A percentile compares a stretch with the other conserved stretches of the same genome.
Evolutionary conservation across 2,888 invertebrate species (phyloP).

Genomic region (Tachina fera): DNA sequence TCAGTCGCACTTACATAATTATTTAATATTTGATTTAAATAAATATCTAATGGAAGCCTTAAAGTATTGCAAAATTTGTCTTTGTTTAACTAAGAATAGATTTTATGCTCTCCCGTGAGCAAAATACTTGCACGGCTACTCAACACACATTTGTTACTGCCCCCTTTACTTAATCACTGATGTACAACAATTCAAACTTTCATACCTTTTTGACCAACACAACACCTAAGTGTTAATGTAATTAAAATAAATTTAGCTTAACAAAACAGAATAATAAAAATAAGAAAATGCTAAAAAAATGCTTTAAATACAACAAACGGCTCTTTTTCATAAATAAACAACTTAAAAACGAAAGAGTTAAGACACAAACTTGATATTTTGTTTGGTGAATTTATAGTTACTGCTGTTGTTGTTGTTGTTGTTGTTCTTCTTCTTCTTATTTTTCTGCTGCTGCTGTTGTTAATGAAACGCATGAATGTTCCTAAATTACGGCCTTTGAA

Average conservation of each 20-base stretch:
- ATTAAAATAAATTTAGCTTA: slow-evolving; percentile 71
- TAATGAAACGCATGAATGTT: slow-evolving; percentile 64
- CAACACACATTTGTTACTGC: background rate
- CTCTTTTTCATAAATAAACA: slow-evolving; percentile 58
- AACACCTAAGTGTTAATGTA: slow-evolving; percentile 66
- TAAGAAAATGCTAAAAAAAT: slow-evolving; percentile 28
- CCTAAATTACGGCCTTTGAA: slow-evolving; percentile 64
- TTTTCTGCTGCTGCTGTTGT: slow-evolving; percentile 2
- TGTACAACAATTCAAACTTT: slow-evolving; percentile 2
- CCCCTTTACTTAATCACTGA: background rate
- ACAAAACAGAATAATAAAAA: background rate
- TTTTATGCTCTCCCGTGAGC: too few relatives aligned
- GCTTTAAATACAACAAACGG: slow-evolving; percentile 14
- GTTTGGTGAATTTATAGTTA: slow-evolving; percentile 25
- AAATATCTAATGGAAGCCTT: too few relatives aligned
- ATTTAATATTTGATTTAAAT: too few relatives aligned
- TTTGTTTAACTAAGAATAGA: too few relatives aligned
- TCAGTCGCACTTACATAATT: too few relatives aligned
- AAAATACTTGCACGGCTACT: background rate
- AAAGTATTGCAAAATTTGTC: too few relatives aligned
- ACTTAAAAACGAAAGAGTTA: slow-evolving; percentile 65
- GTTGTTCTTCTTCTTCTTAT: too few relatives aligned
- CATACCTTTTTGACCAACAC: slow-evolving; percentile 9
- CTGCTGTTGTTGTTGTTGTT: slow-evolving; percentile 9
- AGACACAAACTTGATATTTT: slow-evolving; percentile 62